Evolutionary conservation across 2,888 invertebrate species (phyloP).

Genomic region (Argynnis bischoffii): DNA sequence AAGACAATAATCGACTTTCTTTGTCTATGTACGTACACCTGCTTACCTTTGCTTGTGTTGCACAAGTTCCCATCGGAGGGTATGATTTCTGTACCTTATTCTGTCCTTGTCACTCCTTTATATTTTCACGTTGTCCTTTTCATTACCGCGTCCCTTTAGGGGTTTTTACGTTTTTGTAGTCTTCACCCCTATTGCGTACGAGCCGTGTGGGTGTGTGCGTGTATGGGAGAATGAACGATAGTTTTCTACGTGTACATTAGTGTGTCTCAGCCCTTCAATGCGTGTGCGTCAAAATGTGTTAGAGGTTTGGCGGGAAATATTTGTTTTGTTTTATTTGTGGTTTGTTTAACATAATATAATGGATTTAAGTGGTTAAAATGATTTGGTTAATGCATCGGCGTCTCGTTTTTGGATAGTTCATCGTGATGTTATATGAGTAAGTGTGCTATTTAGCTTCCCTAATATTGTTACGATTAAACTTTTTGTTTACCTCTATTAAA

Average conservation of each 20-base stretch:
- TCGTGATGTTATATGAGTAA: conserved; percentile 75
- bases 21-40: conserved; percentile 73
- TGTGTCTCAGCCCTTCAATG: conserved; percentile 57
- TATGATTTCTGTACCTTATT: conserved; percentile 69
- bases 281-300: conserved; percentile 60
- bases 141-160: conserved; percentile 58
- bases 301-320: conserved; percentile 69
- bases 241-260: conserved; percentile 47
- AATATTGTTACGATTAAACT: neutral
- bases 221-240: conserved; percentile 48
- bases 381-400: conserved; percentile 41
- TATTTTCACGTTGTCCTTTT: conserved; percentile 53
- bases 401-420: conserved; percentile 53
- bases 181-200: conserved; percentile 74
- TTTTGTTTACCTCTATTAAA: neutral
- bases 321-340: conserved; percentile 42
- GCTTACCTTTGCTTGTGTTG: conserved; percentile 66
- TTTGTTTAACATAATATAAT: conserved; percentile 43
- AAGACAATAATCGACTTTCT: conserved; percentile 58
- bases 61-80: conserved; percentile 66
- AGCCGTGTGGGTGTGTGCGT: conserved; percentile 63
- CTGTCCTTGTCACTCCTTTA: conserved; percentile 54
- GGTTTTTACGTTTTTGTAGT: conserved; percentile 59
- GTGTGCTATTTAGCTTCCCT: conserved; percentile 40
- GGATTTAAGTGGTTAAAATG: conserved; percentile 43